These are phyloP conservation scores for Phyllotreta cruciferae DNA, from an alignment of 2,888 invertebrate genomes.

Conservation along the genomic window DNA sequence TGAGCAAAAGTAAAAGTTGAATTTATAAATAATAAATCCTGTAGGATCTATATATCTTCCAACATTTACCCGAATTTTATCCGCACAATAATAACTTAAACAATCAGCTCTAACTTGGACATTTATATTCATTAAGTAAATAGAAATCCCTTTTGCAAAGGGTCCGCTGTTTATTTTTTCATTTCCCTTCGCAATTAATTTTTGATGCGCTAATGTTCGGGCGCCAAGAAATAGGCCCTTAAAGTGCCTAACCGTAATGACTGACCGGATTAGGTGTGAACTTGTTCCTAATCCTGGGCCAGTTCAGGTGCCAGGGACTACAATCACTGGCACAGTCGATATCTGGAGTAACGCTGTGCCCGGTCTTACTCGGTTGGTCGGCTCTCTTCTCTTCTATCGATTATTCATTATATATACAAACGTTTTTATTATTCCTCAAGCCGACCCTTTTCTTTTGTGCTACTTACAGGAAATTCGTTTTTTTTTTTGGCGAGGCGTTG, in stretches of 20 bases:
- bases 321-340: conserved; percentile 58
- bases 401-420: conserved; percentile 62
- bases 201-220: conserved; percentile 3
- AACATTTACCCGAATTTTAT: background rate
- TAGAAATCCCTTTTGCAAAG: no score
- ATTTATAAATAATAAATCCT: background rate
- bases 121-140: no score
- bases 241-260: conserved; percentile 43
- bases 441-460: conserved; percentile 54
- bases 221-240: conserved; percentile 13
- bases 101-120: no score
- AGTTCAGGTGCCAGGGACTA: conserved; percentile 55
- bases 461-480: conserved; percentile 43
- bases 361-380: conserved; percentile 47
- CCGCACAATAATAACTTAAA: no score
- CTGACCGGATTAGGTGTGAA: conserved; percentile 43
- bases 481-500: no score
- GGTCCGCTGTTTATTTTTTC: no score
- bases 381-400: conserved; percentile 56
- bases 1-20: background rate
- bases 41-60: no score
- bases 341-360: conserved; percentile 61
- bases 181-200: background rate
- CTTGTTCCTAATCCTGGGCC: conserved; percentile 45
- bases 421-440: conserved; percentile 60